A percentile compares a stretch with the other conserved stretches of the same genome.
These are phyloP conservation scores for Xiphophorus couchianus DNA, from an alignment of 2,113 vertebrate species.

Conservation along the genomic window DNA sequence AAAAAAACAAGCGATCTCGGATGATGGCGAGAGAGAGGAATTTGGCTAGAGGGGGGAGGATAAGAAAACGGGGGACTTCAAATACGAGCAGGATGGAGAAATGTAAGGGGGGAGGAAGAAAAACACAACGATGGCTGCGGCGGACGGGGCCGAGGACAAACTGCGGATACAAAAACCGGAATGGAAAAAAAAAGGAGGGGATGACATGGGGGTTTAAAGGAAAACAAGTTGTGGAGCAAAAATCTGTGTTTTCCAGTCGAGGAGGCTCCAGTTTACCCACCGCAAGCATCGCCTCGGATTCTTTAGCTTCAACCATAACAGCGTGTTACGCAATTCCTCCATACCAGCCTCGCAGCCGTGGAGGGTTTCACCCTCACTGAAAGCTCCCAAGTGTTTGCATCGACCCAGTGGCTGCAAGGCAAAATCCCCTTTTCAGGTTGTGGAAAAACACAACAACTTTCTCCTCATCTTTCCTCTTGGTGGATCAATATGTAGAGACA, in stretches of 20 bases:
- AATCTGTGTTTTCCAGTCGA: constrained; percentile 52
- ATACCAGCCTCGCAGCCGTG: constrained; percentile 37
- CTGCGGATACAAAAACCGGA: constrained; percentile 6
- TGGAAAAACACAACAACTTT: not conserved
- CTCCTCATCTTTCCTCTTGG: not conserved
- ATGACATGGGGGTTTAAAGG: constrained; percentile 17
- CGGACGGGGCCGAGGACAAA: constrained; percentile 24
- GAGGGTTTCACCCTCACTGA: constrained; percentile 17
- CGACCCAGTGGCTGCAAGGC: not conserved
- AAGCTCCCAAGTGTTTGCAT: constrained; percentile 17
- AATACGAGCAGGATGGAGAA: not conserved
- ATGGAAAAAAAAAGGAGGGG: constrained; percentile 17
- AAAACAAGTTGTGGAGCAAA: constrained; percentile 44
- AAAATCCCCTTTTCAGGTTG: not conserved
- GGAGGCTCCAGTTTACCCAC: constrained; percentile 60
- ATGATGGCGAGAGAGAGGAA: constrained; percentile 42
- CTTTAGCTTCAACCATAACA: constrained; percentile 48
- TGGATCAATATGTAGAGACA: not conserved
- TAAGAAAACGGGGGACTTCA: constrained; percentile 2
- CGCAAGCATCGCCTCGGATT: constrained; percentile 58
- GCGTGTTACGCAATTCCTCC: constrained; percentile 50
- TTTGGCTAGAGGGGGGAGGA: constrained; percentile 8
- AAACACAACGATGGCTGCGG: constrained; percentile 32
- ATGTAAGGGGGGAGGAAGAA: constrained; percentile 2
- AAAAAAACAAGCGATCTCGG: constrained; percentile 58